Base-by-base conservation (phyloP, 2,113 vertebrate genomes). In the Psittacula cyanocephala region DNA sequence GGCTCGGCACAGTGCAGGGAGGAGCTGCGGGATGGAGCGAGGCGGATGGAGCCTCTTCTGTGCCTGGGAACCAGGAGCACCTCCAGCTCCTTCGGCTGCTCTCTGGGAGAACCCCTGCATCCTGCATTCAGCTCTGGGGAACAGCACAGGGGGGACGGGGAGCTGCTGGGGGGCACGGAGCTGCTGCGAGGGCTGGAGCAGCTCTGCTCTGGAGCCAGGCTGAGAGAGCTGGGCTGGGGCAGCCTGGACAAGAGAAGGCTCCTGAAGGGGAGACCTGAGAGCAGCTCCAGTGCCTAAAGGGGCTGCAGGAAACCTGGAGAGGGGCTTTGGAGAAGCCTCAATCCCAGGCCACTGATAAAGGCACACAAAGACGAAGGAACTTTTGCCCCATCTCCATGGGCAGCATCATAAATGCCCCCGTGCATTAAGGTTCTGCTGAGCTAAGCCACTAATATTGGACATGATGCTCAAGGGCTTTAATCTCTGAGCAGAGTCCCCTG, bases 401-500 rank as follows among this genome's bases (percentile, higher is more conserved):
- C 68, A 86, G 86, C 7, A 18, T 28, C 72, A 59, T 59, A 75
- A 83, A 77, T 88, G 82, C 49, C 41, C 62, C 71, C 28, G 11
- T 63, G 62, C 4, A 1, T 43, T 8, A 5, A 81, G 86, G 89
- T 64, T 55, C 53, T 71, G 44, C 94, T 53, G 74, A 18, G n/a
- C 91, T 91, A 89, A 97, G 83, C 95, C 57, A 39, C 86, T 68
- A 69, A 91, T 60, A 33, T 80, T 64, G 80, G 53, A 60, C 93
- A 92, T 44, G 60, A 78, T 95, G 68, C 72, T 60, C 10, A 11
- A 83, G 82, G 91, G 49, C 69, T 81, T 96, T 95, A 87, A 96
- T 93, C 75, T 74, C 76, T 46, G 35, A 43, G 44, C 63, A 90
- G 91, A 86, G 49, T 62, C 80, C 80, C 72, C 79, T 5, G 4